Evolutionary conservation across 2,888 invertebrate species (phyloP), one percentile per base, ranked within the genome.

Genomic region (Arrhopalites spinosus): DNA sequence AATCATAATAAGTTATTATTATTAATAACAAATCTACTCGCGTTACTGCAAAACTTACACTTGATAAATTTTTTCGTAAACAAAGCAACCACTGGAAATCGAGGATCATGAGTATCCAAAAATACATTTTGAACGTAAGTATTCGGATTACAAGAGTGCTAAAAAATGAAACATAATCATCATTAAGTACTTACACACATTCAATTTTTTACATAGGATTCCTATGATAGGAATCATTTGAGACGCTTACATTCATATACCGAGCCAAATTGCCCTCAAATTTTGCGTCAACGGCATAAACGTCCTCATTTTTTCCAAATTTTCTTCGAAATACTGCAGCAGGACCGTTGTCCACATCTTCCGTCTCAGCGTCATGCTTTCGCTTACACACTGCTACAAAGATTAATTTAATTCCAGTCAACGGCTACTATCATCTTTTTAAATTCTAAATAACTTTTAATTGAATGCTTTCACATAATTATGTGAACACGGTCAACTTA

Each of bases 81-180:
- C 86, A 94, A 96, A n/a, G 94, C 92, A 0, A 95, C 93, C 94
- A 94, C 94, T 0, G 95, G 95, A 85, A 97, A 98, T 11, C 98
- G 90, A 1, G 97, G 89, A 86, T 99, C 98, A 87, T 99, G 98
- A 0, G 98, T 97, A 86, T 98, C 98, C 27, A 98, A 96, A 86
- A 99, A 97, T 1, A 99, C 98, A 87, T 97, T 98, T 86, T 99
- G 98, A 0, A 98, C 98, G 87, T 96, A 96, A 64, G 97, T 92
- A 86, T 98, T 99, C 0, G 98, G 98, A 27, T 90, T 90, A 85
- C 98, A 99, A 47, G 96, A 96, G 84, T 89, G 89, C 86, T 89
- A 43, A 66, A 5, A 43, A 43, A 36, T n/a, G 36, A 2, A 66
- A 66, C 17, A 29, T 3, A 11, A 11, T 45, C n/a, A 13, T 64